A percentile compares a stretch with the other conserved stretches of the same genome.
Conservation (phyloP, 2,113 vertebrate genomes). For the Leptobrachium ailaonicum region DNA sequence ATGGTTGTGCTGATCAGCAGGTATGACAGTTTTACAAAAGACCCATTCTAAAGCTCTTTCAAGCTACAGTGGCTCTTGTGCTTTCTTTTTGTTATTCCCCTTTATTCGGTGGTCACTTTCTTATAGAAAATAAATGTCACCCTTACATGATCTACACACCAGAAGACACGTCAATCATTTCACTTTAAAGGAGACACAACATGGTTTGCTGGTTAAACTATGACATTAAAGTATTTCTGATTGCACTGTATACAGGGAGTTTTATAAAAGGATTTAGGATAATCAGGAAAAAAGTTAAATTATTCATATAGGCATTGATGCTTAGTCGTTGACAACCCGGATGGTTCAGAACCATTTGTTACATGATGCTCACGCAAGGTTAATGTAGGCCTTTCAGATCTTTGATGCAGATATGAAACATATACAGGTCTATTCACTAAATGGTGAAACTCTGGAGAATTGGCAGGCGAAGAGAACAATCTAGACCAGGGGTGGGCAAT, state of each 20-base stretch:
- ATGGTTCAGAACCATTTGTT: too few species aligned
- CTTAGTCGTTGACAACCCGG: too few species aligned
- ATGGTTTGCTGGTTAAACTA: conserved; percentile 7
- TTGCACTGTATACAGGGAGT: not conserved
- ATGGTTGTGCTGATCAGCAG: conserved; percentile 40
- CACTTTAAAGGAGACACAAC: conserved; percentile 19
- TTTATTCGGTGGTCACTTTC: conserved; percentile 34
- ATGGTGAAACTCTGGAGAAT: too few species aligned
- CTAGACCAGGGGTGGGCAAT: too few species aligned
- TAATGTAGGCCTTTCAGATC: too few species aligned
- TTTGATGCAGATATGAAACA: too few species aligned
- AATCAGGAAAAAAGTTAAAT: too few species aligned
- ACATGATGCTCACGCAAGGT: too few species aligned
- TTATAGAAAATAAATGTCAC: conserved; percentile 43
- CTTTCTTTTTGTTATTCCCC: conserved; percentile 20
- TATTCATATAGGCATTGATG: too few species aligned
- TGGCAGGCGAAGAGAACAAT: too few species aligned
- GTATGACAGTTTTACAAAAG: conserved; percentile 43
- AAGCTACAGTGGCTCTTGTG: conserved; percentile 25
- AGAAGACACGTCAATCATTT: conserved; percentile 33
- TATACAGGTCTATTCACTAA: too few species aligned
- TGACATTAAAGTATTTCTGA: conserved; percentile 3
- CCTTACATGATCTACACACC: conserved; percentile 42
- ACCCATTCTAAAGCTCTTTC: conserved; percentile 37
- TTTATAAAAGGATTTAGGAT: too few species aligned